These are phyloP conservation scores for Suricata suricatta DNA, from an alignment of 2,113 vertebrate species.

Conservation along the genomic window DNA sequence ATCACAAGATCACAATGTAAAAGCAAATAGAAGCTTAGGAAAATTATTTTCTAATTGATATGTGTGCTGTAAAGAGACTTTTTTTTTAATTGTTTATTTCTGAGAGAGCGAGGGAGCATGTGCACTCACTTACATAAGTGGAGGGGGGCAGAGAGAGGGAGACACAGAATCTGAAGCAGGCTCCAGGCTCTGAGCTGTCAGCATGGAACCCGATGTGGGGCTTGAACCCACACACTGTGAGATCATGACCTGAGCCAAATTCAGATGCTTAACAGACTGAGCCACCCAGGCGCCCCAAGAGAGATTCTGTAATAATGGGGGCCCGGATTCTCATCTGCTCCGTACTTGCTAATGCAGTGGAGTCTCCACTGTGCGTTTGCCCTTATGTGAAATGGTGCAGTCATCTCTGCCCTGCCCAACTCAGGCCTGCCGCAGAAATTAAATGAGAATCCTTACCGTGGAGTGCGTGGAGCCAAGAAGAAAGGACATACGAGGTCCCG, in stretches of 20 bases:
- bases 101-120: no score
- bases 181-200: no score
- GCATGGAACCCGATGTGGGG: no score
- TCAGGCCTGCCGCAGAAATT: not conserved
- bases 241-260: no score
- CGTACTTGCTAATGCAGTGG: accelerated
- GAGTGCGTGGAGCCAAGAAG: not conserved
- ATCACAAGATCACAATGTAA: not conserved
- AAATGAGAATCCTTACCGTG: not conserved
- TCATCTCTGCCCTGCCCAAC: not conserved
- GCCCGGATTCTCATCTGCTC: not conserved
- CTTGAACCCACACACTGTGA: no score
- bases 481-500: not conserved
- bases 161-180: no score
- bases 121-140: no score
- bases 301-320: not conserved
- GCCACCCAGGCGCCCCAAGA: no score
- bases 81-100: no score
- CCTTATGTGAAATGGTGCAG: accelerated
- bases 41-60: not conserved
- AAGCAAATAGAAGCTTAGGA: not conserved
- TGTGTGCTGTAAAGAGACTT: not conserved
- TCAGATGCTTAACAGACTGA: no score
- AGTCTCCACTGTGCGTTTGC: not conserved
- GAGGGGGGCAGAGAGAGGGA: no score